Base-by-base conservation (phyloP, 2,113 vertebrate species). In the Stegastes partitus region DNA sequence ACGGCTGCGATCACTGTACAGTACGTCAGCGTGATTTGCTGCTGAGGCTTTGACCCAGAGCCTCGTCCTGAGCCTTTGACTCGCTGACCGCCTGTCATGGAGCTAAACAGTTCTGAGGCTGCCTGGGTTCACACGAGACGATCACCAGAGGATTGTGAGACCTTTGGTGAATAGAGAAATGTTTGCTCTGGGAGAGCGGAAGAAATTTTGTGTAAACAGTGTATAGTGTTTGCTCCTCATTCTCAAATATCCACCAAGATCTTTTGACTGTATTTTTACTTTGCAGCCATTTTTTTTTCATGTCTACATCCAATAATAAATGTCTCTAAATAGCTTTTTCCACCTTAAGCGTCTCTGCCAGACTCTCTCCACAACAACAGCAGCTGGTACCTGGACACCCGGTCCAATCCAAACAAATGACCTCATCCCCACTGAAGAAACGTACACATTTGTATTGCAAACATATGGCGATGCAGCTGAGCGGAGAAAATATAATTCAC, bases 361-460 rank as follows among this genome's bases (percentile, higher is more conserved):
- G 49, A 62, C 19, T 77, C 53, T 71, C 22, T 59, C 2, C 59
- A n/a, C 23, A 76, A 54, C n/a, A 58, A n/a, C 39, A 74, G 50
- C 59, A 34, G 57, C 26, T 26, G 18, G 44, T 76, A 68, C 23
- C 65, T 26, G 42, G 26, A 77, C 68, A 51, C 15, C 3, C 4
- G 2, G 14, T 44, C n/a, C 59, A 69, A 0, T 21, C 39, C 22
- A 74, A 69, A 79, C 55, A 64, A 51, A 25, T 11, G 7, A 61
- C 5, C 39, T 42, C 1, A 1, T 26, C 10, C 18, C 26, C 10
- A n/a, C 26, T 45, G 7, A 14, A 49, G 22, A 68, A 42, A 44
- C 9, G 5, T 16, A 23, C 15, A 23, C 22, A 37, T 2, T 34
- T 42, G 21, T 55, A 9, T 55, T 42, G 14, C 49, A 68, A 62